Percentiles rank a stretch among this genome's conserved stretches.
Evolutionary conservation across 2,797 vertebrate species (phyloP).

Genomic region (Enteromius viviparus): DNA sequence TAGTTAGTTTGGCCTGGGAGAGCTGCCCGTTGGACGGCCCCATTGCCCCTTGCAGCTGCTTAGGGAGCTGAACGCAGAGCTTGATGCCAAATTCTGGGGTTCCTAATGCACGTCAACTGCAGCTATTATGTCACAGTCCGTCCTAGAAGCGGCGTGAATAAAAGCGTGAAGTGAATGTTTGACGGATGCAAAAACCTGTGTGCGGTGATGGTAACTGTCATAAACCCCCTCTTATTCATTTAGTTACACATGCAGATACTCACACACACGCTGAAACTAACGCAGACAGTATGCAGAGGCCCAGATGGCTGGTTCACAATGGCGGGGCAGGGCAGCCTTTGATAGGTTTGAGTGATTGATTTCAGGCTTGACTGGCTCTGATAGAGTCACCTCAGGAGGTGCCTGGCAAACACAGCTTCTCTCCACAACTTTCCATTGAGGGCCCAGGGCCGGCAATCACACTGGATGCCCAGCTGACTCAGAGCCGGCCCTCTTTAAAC

Average conservation of each 20-base stretch:
- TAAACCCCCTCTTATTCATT: slow-evolving; percentile 33
- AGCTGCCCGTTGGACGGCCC: slow-evolving; percentile 23
- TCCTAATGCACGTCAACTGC: slow-evolving; percentile 11
- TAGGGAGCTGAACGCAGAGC: slow-evolving; percentile 17
- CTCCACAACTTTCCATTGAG: slow-evolving; percentile 75
- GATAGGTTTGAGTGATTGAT: slow-evolving; percentile 89
- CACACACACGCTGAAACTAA: slow-evolving; percentile 68
- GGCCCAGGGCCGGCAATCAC: slow-evolving; percentile 75
- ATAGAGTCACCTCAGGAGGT: slow-evolving; percentile 86
- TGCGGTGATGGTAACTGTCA: slow-evolving; percentile 29
- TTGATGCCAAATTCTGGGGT: slow-evolving; percentile 26
- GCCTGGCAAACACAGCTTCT: slow-evolving; percentile 78
- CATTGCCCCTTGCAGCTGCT: slow-evolving; percentile 16
- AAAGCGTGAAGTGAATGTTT: slow-evolving; percentile 18
- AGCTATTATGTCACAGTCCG: slow-evolving; percentile 15
- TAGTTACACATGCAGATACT: slow-evolving; percentile 47
- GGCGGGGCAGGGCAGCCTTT: slow-evolving; percentile 80
- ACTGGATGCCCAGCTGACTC: slow-evolving; percentile 73
- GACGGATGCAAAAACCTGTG: neutral
- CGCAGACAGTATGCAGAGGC: slow-evolving; percentile 76
- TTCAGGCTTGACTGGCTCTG: slow-evolving; percentile 87
- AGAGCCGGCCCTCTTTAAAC: slow-evolving; percentile 73
- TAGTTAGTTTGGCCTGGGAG: slow-evolving; percentile 8
- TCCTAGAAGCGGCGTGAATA: slow-evolving; percentile 4
- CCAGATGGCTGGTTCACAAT: slow-evolving; percentile 84